A percentile compares a stretch with the other conserved stretches of the same genome.
Conservation (phyloP, 2,888 invertebrate species). For the Pocota personata region DNA sequence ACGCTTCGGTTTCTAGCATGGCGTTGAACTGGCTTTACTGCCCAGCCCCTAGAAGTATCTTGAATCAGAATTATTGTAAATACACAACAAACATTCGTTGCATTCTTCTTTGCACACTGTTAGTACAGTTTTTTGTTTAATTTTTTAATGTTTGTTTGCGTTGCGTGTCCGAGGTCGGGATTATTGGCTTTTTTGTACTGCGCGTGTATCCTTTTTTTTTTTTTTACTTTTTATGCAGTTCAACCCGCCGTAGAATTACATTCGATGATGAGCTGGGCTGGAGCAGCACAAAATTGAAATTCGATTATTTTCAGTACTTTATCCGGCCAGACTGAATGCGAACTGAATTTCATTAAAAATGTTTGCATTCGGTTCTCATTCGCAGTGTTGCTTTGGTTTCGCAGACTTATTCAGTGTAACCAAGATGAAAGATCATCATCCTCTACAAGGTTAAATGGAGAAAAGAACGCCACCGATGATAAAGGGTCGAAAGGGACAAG, state of each 20-base stretch:
- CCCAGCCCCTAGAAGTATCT: constrained; percentile 10
- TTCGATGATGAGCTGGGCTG: constrained; percentile 30
- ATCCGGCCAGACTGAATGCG: neutral
- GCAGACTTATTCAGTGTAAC: neutral
- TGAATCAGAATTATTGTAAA: constrained; percentile 40
- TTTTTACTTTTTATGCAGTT: constrained; percentile 31
- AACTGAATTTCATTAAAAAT: constrained; percentile 30
- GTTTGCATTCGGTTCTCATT: neutral
- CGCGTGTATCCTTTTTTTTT: neutral
- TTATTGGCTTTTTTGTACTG: constrained; percentile 18
- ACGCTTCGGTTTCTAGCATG: constrained; percentile 25
- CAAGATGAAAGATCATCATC: constrained; percentile 58
- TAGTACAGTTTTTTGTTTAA: neutral
- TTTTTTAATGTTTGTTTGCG: neutral
- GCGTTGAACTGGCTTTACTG: neutral
- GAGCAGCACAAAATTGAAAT: constrained; percentile 49
- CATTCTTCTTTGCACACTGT: constrained; percentile 14
- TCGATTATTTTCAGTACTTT: constrained; percentile 45
- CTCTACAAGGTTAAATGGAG: constrained; percentile 10
- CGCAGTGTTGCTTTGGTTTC: neutral
- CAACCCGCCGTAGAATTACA: constrained; percentile 28
- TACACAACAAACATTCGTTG: constrained; percentile 39
- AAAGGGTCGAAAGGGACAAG: constrained; percentile 24
- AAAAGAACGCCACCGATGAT: neutral
- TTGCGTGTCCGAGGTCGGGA: constrained; percentile 68